Evolutionary conservation across 2,888 invertebrate genomes (phyloP).

Genomic region (Meteorus colon): DNA sequence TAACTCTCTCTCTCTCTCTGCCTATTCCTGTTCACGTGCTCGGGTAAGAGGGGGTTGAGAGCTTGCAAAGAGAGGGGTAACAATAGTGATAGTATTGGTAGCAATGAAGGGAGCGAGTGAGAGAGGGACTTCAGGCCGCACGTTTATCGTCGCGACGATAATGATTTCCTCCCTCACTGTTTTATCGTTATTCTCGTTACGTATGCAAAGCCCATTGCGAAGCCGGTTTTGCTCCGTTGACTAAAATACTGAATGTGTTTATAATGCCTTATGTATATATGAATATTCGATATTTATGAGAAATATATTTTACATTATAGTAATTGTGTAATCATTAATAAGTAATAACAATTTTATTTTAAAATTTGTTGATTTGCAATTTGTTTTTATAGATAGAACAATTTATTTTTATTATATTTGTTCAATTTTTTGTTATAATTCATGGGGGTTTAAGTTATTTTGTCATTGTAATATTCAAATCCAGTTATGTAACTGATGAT

Average conservation of each 20-base stretch:
- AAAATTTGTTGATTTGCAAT: too few relatives aligned
- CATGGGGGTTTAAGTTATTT: too few relatives aligned
- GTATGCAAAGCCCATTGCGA: constrained; percentile 38
- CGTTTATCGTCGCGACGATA: constrained; percentile 26
- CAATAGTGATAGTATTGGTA: not conserved
- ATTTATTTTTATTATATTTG: too few relatives aligned
- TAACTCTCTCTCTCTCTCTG: not conserved
- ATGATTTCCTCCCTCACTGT: constrained; percentile 31
- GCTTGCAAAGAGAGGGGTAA: not conserved
- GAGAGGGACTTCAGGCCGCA: not conserved
- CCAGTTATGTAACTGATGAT: too few relatives aligned
- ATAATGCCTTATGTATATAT: constrained; percentile 18
- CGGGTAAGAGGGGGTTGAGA: not conserved
- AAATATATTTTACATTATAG: too few relatives aligned
- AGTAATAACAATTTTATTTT: too few relatives aligned
- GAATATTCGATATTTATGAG: not conserved
- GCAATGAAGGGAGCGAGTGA: not conserved
- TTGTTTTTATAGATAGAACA: too few relatives aligned
- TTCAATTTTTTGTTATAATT: too few relatives aligned
- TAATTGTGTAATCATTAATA: too few relatives aligned
- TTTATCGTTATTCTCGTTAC: constrained; percentile 37
- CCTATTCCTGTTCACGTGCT: not conserved
- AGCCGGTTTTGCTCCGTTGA: constrained; percentile 17
- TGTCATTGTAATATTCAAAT: too few relatives aligned
- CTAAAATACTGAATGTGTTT: constrained; percentile 16